These are phyloP conservation scores for Liasis olivaceus DNA, from an alignment of 2,797 vertebrate genomes.

Conservation along the genomic window DNA sequence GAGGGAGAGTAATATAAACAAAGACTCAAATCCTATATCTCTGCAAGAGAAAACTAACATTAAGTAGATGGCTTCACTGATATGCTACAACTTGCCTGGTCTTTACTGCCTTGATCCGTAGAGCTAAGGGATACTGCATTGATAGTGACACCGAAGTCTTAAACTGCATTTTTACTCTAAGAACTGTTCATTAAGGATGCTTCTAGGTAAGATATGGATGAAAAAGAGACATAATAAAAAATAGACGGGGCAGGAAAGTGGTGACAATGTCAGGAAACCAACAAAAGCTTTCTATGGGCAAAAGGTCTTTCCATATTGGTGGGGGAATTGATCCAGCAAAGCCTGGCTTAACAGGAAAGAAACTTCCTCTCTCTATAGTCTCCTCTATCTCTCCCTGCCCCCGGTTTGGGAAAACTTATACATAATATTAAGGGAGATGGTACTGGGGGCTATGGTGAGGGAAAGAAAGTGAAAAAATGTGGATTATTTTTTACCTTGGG, in stretches of 20 bases:
- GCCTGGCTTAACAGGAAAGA: neutral
- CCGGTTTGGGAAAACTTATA: neutral
- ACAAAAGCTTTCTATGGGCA: neutral
- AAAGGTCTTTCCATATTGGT: neutral
- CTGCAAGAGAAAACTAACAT: neutral
- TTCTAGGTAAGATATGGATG: neutral
- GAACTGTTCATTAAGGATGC: neutral
- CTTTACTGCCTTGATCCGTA: neutral
- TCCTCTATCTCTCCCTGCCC: neutral
- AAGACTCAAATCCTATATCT: neutral
- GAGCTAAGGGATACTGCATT: neutral
- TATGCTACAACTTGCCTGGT: neutral
- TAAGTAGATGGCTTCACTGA: neutral
- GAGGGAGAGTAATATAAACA: neutral
- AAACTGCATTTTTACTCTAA: neutral
- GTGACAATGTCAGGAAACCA: neutral
- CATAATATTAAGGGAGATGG: neutral
- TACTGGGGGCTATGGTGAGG: neutral
- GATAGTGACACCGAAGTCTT: neutral
- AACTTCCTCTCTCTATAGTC: no score
- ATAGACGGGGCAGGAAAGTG: neutral
- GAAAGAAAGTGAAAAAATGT: neutral
- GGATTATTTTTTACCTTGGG: neutral
- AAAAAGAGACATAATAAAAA: neutral
- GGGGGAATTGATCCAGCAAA: neutral